These are phyloP conservation scores for Grapholita molesta DNA, from an alignment of 1,140 invertebrate genomes.

Conservation along the genomic window DNA sequence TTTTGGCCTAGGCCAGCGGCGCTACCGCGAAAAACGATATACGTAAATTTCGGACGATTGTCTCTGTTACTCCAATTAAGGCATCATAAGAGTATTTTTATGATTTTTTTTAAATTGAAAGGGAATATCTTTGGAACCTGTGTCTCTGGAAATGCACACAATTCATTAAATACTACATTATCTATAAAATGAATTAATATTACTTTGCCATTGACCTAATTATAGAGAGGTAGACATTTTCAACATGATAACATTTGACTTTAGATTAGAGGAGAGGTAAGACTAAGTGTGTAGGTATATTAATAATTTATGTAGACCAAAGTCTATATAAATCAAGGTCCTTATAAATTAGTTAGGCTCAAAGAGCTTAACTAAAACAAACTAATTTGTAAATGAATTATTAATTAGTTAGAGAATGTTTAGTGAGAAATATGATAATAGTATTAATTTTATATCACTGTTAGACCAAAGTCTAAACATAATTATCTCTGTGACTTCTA, in stretches of 20 bases:
- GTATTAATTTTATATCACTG: not conserved
- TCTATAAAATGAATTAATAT: not conserved
- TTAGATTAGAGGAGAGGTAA: not conserved
- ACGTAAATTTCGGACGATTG: no score
- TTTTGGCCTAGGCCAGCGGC: no score
- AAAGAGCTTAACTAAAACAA: not conserved
- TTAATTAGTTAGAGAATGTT: not conserved
- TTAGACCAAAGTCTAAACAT: not conserved
- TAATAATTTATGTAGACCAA: no score
- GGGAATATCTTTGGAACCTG: not conserved
- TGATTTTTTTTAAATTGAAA: no score
- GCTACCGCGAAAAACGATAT: no score
- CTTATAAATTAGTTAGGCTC: no score
- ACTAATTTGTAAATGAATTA: not conserved
- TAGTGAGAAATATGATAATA: conserved; percentile 17
- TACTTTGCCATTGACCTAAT: conserved; percentile 1
- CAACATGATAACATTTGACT: conserved; percentile 1
- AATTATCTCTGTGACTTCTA: not conserved
- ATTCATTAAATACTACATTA: not conserved
- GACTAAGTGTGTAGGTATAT: not conserved
- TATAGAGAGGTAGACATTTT: not conserved
- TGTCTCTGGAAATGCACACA: not conserved
- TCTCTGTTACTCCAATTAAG: no score
- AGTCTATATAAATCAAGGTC: no score
- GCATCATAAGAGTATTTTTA: no score